Conservation (phyloP, 2,888 invertebrate genomes). For the Steinernema hermaphroditum region DNA sequence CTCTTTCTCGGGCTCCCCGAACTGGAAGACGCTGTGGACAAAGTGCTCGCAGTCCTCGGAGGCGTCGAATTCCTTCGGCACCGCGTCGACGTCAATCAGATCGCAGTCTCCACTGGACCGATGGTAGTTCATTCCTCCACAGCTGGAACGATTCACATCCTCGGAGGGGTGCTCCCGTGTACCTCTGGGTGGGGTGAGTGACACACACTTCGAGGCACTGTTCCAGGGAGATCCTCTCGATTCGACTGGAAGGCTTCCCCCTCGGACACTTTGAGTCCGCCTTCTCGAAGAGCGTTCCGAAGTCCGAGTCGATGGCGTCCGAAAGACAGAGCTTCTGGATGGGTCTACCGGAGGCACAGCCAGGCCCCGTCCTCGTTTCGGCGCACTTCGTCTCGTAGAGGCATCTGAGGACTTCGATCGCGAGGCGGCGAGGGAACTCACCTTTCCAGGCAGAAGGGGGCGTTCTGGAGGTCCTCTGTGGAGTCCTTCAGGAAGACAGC, state of each 20-base stretch:
- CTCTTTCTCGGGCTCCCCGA: neutral
- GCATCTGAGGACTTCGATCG: neutral
- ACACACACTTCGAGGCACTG: slow-evolving; percentile 21
- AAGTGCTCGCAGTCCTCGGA: slow-evolving; percentile 9
- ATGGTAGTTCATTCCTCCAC: slow-evolving; percentile 11
- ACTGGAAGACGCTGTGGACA: slow-evolving; percentile 6
- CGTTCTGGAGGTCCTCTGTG: neutral
- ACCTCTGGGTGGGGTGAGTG: slow-evolving; percentile 16
- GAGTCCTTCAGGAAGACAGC: slow-evolving; percentile 4
- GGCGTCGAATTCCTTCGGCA: neutral
- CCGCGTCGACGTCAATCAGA: neutral
- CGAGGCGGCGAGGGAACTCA: neutral
- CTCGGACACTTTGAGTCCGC: neutral
- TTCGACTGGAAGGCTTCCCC: neutral
- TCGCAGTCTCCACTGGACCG: slow-evolving; percentile 7
- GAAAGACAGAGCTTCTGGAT: slow-evolving; percentile 19
- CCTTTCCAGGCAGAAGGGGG: slow-evolving; percentile 15
- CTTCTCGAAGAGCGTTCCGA: slow-evolving; percentile 21
- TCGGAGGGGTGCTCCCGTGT: neutral
- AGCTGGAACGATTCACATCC: neutral
- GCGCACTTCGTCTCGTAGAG: neutral
- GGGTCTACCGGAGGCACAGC: neutral
- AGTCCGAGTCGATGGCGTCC: slow-evolving; percentile 17
- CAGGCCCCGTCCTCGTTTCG: neutral
- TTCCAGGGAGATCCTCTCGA: neutral